Evolutionary conservation across 2,888 invertebrate genomes (phyloP).

Genomic region (Opisthograptis luteolata): DNA sequence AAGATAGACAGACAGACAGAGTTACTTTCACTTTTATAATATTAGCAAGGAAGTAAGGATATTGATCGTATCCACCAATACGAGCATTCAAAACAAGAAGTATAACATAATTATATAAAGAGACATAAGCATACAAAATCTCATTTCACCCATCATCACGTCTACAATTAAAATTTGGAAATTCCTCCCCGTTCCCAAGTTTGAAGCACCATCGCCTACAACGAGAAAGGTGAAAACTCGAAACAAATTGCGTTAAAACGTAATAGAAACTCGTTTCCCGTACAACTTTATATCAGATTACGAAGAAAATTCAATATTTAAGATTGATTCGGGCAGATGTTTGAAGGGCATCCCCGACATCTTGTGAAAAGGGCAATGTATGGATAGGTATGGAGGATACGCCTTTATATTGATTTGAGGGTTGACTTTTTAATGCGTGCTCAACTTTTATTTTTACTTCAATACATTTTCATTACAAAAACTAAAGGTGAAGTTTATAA

Average conservation of each 20-base stretch:
- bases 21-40: too few species aligned
- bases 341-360: conserved; percentile 61
- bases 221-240: conserved; percentile 75
- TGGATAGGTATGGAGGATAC: conserved; percentile 19
- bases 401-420: conserved; percentile 10
- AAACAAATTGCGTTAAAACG: conserved; percentile 82
- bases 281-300: conserved; percentile 81
- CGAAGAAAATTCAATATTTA: conserved; percentile 83
- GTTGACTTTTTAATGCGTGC: conserved; percentile 1
- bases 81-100: conserved; percentile 21
- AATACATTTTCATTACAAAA: too few species aligned
- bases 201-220: conserved; percentile 60
- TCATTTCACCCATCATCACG: conserved; percentile 55
- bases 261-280: conserved; percentile 82
- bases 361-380: conserved; percentile 55
- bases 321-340: conserved; percentile 82
- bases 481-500: too few species aligned
- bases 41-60: too few species aligned
- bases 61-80: too few species aligned
- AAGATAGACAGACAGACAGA: too few species aligned
- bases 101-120: conserved; percentile 21
- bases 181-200: conserved; percentile 60
- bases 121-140: conserved; percentile 43
- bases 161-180: conserved; percentile 68
- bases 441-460: too few species aligned